Percentiles rank a stretch among this genome's conserved stretches.
Conservation (phyloP, 2,888 invertebrate genomes). For the Apocheima hispidaria region DNA sequence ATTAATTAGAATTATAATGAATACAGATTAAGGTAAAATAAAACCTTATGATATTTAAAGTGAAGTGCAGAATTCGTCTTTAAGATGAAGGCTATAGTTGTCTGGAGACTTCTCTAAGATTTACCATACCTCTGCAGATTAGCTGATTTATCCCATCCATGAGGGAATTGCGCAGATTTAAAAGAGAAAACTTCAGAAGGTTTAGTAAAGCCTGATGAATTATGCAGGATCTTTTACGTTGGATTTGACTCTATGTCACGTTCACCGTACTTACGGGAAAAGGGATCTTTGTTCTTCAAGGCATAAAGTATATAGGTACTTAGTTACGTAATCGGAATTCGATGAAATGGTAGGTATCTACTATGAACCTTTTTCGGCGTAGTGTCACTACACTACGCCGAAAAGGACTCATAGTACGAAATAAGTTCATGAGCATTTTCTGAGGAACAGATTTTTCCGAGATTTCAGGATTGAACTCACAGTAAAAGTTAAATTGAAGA, state of each 20-base stretch:
- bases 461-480: no score
- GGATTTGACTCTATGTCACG: conserved; percentile 31
- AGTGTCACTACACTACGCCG: no score
- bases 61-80: no score
- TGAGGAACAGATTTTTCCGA: no score
- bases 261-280: conserved; percentile 28
- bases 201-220: conserved; percentile 40
- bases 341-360: no score
- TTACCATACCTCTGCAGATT: conserved; percentile 21
- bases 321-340: neutral
- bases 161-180: conserved; percentile 22
- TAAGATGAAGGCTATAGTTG: neutral
- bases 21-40: no score
- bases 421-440: no score
- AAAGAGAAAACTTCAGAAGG: conserved; percentile 38
- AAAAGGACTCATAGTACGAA: no score
- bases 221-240: conserved; percentile 43
- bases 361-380: no score
- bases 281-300: conserved; percentile 19
- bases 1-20: no score
- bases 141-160: conserved; percentile 36
- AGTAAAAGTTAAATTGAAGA: no score
- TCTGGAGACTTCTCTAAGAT: conserved; percentile 1
- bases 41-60: neutral
- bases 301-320: conserved; percentile 3